Evolutionary conservation across 2,888 invertebrate species (phyloP).

Genomic region (Creontiades dilutus): DNA sequence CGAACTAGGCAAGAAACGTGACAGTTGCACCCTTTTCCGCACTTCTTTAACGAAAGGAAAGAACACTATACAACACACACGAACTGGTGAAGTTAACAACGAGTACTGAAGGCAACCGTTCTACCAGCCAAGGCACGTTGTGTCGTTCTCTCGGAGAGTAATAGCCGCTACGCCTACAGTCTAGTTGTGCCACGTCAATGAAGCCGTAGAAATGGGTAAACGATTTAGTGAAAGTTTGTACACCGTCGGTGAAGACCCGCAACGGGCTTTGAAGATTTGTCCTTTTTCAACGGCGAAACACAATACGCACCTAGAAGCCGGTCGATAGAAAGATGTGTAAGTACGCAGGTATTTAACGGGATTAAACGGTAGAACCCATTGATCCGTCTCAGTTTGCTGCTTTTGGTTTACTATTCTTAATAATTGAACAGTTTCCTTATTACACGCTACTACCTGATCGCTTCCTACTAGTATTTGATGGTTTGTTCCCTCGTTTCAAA

Average conservation of each 20-base stretch:
- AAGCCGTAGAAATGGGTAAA: slow-evolving; percentile 49
- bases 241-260: slow-evolving; percentile 22
- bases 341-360: not conserved
- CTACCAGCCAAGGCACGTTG: too few species aligned
- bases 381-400: too few species aligned
- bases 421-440: too few species aligned
- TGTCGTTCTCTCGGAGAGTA: not conserved
- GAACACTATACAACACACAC: not conserved
- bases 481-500: too few species aligned
- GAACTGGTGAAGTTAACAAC: not conserved
- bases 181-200: not conserved
- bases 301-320: not conserved
- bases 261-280: not conserved
- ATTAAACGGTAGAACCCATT: too few species aligned
- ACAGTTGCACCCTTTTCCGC: not conserved
- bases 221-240: slow-evolving; percentile 29
- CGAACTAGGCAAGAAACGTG: too few species aligned
- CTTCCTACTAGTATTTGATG: too few species aligned
- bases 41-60: not conserved
- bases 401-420: too few species aligned
- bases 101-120: not conserved
- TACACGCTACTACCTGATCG: too few species aligned
- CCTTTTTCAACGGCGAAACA: not conserved
- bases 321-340: not conserved
- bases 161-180: too few species aligned